Base-by-base conservation (phyloP, 1,140 invertebrate genomes). In the Bombus impatiens region DNA sequence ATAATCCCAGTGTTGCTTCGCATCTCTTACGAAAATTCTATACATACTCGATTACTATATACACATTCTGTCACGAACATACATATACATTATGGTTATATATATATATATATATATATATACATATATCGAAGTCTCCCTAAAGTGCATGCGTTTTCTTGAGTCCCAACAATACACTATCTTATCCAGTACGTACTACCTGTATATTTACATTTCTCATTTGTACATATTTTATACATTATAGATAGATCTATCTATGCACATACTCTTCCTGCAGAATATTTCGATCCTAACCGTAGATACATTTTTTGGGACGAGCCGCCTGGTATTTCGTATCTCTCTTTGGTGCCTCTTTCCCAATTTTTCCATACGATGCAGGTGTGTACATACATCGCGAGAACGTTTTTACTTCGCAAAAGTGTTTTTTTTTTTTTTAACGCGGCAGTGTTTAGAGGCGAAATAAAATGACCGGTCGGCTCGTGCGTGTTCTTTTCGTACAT, bases 1-100 rank as follows among this genome's bases (percentile, higher is more conserved):
- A 84, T 92, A 91, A 89, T 92, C 91, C 93, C 91, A 94, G 90
- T 93, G 93, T 95, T 94, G 93, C 94, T 94, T 94, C 92, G 94
- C 94, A 95, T 95, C 92, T 62, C 12, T 62, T 62, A 62, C 28
- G 28, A 62, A 62, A 62, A n/a, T n/a, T 62, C 37, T 70, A 57
- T 22, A 72, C 25, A 80, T 22, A 91, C 85, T 89, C 37, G 82
- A 44, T 71, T 87, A 78, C 87, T 86, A 78, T 84, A 87, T 22
- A 53, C 47, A 53, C 47, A 22, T 53, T 53, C 47, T 53, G 18
- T 85, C 78, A 88, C 83, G 72, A 79, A 68, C 82, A 86, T 86
- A 87, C 84, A 90, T 44, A 44, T 18, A 86, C 57, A 68, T 71
- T 62, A 85, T 84, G 77, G 74, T 85, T 85, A 76, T n/a, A n/a